A percentile compares a stretch with the other conserved stretches of the same genome.
These are phyloP conservation scores for Hypomesus transpacificus DNA, from an alignment of 2,113 vertebrate genomes.

Conservation along the genomic window DNA sequence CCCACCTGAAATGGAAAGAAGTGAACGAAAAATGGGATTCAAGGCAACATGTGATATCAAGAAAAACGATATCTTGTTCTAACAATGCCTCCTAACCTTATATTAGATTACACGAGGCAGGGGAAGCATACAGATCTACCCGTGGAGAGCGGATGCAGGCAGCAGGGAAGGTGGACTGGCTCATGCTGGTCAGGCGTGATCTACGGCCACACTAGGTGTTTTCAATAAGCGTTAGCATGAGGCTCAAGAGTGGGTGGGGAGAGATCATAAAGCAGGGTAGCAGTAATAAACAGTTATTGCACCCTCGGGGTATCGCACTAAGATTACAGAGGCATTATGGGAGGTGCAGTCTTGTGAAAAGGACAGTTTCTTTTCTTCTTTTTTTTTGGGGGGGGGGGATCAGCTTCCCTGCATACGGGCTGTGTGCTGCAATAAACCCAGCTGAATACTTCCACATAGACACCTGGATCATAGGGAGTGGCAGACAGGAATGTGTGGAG, in stretches of 20 bases:
- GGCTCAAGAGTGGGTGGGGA: constrained; percentile 29
- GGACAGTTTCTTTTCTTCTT: constrained; percentile 43
- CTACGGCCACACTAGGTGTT: constrained; percentile 64
- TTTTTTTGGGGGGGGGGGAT: too few species aligned
- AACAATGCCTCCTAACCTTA: constrained; percentile 48
- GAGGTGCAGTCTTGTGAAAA: constrained; percentile 53
- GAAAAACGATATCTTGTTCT: constrained; percentile 56
- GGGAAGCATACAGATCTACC: constrained; percentile 46
- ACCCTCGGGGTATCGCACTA: constrained; percentile 62
- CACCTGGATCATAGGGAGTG: background rate
- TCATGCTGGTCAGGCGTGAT: constrained; percentile 66
- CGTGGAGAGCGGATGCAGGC: background rate
- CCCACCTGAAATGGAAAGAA: constrained; percentile 23
- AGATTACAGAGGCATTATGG: constrained; percentile 65
- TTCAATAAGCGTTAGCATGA: constrained; percentile 74
- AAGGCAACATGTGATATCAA: constrained; percentile 40
- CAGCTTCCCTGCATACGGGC: constrained; percentile 31
- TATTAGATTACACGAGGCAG: constrained; percentile 49
- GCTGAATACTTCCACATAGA: background rate
- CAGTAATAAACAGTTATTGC: constrained; percentile 78
- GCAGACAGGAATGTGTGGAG: background rate
- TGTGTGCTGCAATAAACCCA: constrained; percentile 7
- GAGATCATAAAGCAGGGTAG: constrained; percentile 67
- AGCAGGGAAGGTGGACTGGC: constrained; percentile 5
- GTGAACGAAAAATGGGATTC: constrained; percentile 23